These are phyloP conservation scores for Hippocampus mohnikei DNA, from an alignment of 2,113 vertebrate species.

Conservation along the genomic window DNA sequence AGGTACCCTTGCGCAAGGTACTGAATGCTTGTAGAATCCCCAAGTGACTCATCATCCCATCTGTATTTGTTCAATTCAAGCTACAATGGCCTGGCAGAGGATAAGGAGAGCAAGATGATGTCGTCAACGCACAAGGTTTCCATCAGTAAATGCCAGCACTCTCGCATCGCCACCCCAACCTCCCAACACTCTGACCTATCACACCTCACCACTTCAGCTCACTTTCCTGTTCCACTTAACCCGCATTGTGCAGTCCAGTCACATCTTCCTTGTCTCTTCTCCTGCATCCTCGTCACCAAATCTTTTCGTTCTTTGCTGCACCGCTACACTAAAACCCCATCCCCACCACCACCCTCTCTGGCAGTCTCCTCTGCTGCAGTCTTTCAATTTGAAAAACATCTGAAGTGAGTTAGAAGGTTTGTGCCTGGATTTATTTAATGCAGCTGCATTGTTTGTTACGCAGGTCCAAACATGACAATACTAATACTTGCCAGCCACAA, in stretches of 20 bases:
- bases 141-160: constrained; percentile 42
- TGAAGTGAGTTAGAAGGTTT: constrained; percentile 44
- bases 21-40: neutral
- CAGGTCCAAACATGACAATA: neutral
- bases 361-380: neutral
- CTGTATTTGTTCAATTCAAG: neutral
- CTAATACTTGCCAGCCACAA: neutral
- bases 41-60: neutral
- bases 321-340: neutral
- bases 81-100: constrained; percentile 6
- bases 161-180: neutral
- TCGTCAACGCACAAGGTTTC: constrained; percentile 56
- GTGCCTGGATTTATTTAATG: constrained; percentile 34
- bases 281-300: constrained; percentile 6
- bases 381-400: constrained; percentile 46
- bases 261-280: constrained; percentile 1
- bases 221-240: constrained; percentile 19
- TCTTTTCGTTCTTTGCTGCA: constrained; percentile 6
- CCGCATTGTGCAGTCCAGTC: constrained; percentile 16
- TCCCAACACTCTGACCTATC: constrained; percentile 3
- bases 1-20: neutral
- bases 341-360: neutral
- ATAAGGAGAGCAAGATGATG: constrained; percentile 37
- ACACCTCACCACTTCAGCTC: constrained; percentile 22
- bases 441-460: constrained; percentile 24